Evolutionary conservation across 2,797 vertebrate species (phyloP).

Genomic region (Sebastes minor): DNA sequence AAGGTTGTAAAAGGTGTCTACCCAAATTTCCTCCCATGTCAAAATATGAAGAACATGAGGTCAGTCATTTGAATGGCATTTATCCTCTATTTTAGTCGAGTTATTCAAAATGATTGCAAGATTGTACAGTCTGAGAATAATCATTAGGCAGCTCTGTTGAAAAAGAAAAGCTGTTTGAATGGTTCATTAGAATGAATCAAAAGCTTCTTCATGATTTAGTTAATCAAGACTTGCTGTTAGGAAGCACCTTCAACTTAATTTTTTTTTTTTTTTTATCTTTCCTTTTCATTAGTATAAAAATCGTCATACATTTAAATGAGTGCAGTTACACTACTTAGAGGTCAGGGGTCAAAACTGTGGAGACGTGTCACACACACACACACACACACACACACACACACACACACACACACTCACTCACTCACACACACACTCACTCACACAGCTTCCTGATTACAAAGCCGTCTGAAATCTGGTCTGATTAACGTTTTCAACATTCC

Average conservation of each 20-base stretch:
- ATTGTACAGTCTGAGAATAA: conserved; percentile 61
- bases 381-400: not conserved
- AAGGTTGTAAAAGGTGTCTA: conserved; percentile 41
- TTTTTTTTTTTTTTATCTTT: not conserved
- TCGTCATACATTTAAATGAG: conserved; percentile 31
- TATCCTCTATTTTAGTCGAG: conserved; percentile 51
- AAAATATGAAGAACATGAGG: conserved; percentile 44
- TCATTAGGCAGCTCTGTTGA: conserved; percentile 48
- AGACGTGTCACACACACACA: not conserved
- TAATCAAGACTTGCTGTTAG: conserved; percentile 52
- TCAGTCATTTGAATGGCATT: conserved; percentile 54
- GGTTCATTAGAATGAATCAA: conserved; percentile 62
- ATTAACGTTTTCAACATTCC: conserved; percentile 20
- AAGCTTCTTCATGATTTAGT: conserved; percentile 54
- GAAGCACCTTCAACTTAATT: conserved; percentile 53
- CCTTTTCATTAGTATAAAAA: conserved; percentile 40
- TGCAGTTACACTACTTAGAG: conserved; percentile 13
- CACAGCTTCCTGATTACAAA: conserved; percentile 43
- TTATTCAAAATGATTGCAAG: conserved; percentile 56
- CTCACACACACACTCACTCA: not conserved
- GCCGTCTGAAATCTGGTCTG: conserved; percentile 18
- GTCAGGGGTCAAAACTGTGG: conserved; percentile 43
- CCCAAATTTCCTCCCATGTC: conserved; percentile 32
- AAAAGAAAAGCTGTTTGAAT: conserved; percentile 46
- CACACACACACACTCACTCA: too few species aligned